Base-by-base conservation (phyloP, 2,888 invertebrate species). In the Cybosia mesomella region DNA sequence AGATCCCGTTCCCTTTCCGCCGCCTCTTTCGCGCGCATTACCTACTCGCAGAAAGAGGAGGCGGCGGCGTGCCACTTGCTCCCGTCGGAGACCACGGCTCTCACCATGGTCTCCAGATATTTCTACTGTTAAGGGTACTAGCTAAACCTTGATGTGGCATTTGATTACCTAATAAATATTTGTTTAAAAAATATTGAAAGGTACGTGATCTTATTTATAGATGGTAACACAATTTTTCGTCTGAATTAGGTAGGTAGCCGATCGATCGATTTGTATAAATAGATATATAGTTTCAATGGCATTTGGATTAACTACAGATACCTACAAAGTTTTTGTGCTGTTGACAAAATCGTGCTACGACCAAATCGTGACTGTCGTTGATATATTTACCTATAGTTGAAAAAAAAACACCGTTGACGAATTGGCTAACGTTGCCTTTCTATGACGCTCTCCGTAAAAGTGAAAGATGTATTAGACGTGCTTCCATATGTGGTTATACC, bases 301-400 rank as follows among this genome's bases (percentile, higher is more conserved):
- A 67, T 73, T 73, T 61, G 60, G 34, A 21, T 73, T 43, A 58
- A 21, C 49, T 21, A 57, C 43, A 60, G 68, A 66, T 70, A 65
- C 72, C n/a, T n/a, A n/a, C n/a, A 28, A 53, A 57, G 67, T 66
- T 53, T 75, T 73, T 77, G 65, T 74, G 57, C 58, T 10, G 22
- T 9, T 36, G 59, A 18, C 24, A 49, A 57, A 53, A 67, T 72
- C 36, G 70, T 59, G 57, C 43, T 10, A 55, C 49, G 65, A 65
- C 64, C 58, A 64, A 32, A 59, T 77, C 75, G 75, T 77, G 77
- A 70, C 59, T 55, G 22, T 34, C n/a, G 39, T 63, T 66, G 60
- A 68, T 67, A 69, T 69, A 77, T 69, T 74, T 77, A 58, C 57
- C n/a, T 64, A 57, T 55, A 57, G 39, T 43, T 32, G 18, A 34